Percentiles rank a stretch among this genome's conserved stretches.
Conservation (phyloP, 2,888 invertebrate species). For the Deilephila porcellus region DNA sequence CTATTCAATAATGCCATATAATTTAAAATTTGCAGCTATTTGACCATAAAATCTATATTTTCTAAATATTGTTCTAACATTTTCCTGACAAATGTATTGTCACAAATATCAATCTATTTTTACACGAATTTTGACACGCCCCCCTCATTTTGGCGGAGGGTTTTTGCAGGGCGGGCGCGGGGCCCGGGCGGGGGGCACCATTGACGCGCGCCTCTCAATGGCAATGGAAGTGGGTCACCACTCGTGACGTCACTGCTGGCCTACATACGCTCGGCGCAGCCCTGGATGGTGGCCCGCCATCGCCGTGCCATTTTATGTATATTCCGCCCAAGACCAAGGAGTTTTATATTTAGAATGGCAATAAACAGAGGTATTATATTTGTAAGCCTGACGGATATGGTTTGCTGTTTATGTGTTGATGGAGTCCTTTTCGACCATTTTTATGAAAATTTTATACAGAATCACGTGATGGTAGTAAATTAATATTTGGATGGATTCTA, state of each 20-base stretch:
- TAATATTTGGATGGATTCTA: neutral
- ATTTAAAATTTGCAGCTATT: too few species aligned
- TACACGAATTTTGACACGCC: slow-evolving; percentile 45
- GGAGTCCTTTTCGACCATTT: neutral
- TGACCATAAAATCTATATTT: too few species aligned
- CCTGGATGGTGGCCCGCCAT: slow-evolving; percentile 57
- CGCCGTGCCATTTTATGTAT: slow-evolving; percentile 58
- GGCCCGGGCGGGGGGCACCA: slow-evolving; percentile 66
- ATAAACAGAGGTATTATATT: slow-evolving; percentile 37
- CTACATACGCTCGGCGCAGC: slow-evolving; percentile 79
- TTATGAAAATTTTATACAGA: too few species aligned
- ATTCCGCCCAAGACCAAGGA: slow-evolving; percentile 65
- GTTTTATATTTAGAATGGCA: slow-evolving; percentile 69
- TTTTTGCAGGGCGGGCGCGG: slow-evolving; percentile 52
- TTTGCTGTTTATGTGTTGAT: neutral
- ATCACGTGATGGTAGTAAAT: too few species aligned
- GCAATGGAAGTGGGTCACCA: slow-evolving; percentile 78
- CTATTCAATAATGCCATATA: too few species aligned
- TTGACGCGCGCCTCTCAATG: slow-evolving; percentile 84
- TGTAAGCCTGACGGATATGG: neutral
- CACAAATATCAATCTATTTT: slow-evolving; percentile 35
- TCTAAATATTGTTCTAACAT: neutral
- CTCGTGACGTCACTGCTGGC: slow-evolving; percentile 78
- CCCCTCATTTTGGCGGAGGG: slow-evolving; percentile 42
- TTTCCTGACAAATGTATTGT: neutral